These are phyloP conservation scores for Tringa solitaria DNA, from an alignment of 2,113 vertebrate species.

Conservation along the genomic window DNA sequence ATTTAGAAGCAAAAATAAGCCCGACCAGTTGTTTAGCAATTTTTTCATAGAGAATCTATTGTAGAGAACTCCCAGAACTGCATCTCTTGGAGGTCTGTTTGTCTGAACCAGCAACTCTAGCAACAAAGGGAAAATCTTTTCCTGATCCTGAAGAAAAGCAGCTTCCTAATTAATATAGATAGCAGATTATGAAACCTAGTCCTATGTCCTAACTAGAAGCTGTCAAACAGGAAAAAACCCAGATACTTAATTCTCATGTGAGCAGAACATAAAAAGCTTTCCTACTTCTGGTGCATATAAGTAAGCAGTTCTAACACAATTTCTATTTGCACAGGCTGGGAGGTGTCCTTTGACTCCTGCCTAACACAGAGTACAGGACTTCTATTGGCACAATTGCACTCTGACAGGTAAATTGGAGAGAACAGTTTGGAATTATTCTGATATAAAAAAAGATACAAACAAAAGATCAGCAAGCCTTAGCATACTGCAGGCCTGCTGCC, in stretches of 20 bases:
- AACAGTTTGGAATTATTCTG: background rate
- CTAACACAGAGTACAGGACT: background rate
- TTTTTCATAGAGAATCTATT: background rate
- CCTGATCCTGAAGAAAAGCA: background rate
- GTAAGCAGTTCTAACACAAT: background rate
- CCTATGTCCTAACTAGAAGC: background rate
- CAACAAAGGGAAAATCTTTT: background rate
- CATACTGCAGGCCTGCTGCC: background rate
- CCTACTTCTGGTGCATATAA: background rate
- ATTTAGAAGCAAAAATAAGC: background rate
- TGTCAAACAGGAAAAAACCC: background rate
- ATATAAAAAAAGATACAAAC: background rate
- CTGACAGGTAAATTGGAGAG: background rate
- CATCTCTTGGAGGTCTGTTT: background rate
- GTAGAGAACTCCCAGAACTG: background rate
- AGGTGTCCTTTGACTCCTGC: background rate
- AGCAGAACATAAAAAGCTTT: background rate
- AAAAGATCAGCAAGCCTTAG: background rate
- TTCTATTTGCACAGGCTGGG: accelerated
- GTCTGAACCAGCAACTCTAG: background rate
- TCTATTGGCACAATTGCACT: background rate
- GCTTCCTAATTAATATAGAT: background rate
- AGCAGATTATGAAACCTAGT: background rate
- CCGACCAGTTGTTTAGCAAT: background rate
- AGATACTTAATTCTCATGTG: background rate